Conservation (phyloP, 2,113 vertebrate genomes). For the Daubentonia madagascariensis region DNA sequence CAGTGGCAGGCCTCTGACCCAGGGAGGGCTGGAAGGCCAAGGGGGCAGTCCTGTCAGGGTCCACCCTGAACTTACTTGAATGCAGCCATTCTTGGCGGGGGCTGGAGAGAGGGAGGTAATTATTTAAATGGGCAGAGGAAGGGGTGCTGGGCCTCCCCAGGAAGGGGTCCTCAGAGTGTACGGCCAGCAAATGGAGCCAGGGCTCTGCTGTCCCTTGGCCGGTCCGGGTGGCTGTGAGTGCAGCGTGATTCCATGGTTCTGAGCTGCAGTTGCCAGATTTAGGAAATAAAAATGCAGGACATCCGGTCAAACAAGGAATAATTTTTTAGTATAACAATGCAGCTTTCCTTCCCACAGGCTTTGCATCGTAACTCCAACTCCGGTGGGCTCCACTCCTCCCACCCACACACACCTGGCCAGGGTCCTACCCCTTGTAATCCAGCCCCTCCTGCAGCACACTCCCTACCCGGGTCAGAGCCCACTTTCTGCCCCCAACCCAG, state of each 20-base stretch:
- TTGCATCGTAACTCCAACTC: fast-evolving
- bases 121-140: background rate
- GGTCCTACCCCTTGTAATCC: background rate
- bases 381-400: background rate
- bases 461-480: too few relatives aligned
- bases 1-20: too few relatives aligned
- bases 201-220: background rate
- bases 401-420: background rate
- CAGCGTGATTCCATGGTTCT: background rate
- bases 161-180: background rate
- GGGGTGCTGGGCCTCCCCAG: background rate
- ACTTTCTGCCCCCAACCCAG: too few relatives aligned
- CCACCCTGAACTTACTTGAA: background rate
- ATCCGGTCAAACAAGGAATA: background rate
- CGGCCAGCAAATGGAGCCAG: background rate
- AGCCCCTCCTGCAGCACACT: background rate
- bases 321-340: fast-evolving
- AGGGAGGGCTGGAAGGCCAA: background rate
- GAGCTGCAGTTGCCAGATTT: background rate
- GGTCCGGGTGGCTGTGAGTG: background rate
- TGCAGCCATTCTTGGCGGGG: background rate
- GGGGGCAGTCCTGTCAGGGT: background rate
- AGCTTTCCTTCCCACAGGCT: background rate
- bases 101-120: fast-evolving
- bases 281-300: background rate